Conservation (phyloP, 2,113 vertebrate species). For the Helogale parvula region DNA sequence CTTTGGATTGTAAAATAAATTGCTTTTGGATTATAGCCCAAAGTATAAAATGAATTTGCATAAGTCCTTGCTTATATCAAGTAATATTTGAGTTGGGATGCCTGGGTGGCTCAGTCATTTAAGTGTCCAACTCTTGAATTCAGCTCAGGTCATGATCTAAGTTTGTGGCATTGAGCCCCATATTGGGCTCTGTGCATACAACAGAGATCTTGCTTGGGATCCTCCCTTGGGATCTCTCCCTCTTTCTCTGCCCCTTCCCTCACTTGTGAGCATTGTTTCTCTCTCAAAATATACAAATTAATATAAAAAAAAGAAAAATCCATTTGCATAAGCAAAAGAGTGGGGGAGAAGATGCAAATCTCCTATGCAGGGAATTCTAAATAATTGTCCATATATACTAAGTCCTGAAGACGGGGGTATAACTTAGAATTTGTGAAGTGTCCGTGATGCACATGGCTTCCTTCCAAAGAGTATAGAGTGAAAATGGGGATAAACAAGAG, state of each 20-base stretch:
- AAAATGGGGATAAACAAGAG: background rate
- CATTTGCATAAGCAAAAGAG: background rate
- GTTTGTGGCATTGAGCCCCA: no score
- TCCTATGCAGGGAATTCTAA: background rate
- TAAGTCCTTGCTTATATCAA: background rate
- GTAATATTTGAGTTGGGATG: background rate
- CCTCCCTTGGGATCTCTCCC: no score
- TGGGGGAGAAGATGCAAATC: background rate
- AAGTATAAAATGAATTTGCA: background rate
- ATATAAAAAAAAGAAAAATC: no score
- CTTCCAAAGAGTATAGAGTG: background rate
- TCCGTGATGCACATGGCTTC: background rate
- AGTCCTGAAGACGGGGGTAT: background rate
- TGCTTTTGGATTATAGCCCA: background rate
- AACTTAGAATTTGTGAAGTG: background rate
- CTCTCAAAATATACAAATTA: no score
- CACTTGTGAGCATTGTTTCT: no score
- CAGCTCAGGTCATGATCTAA: no score
- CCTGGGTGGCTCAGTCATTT: no score
- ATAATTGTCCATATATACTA: background rate
- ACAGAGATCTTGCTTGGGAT: no score
- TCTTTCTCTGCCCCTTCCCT: no score
- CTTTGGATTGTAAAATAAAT: background rate
- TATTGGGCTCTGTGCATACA: no score
- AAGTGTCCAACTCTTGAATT: no score